Evolutionary conservation across 2,113 vertebrate species (phyloP).

Genomic region (Tyrannus savana): DNA sequence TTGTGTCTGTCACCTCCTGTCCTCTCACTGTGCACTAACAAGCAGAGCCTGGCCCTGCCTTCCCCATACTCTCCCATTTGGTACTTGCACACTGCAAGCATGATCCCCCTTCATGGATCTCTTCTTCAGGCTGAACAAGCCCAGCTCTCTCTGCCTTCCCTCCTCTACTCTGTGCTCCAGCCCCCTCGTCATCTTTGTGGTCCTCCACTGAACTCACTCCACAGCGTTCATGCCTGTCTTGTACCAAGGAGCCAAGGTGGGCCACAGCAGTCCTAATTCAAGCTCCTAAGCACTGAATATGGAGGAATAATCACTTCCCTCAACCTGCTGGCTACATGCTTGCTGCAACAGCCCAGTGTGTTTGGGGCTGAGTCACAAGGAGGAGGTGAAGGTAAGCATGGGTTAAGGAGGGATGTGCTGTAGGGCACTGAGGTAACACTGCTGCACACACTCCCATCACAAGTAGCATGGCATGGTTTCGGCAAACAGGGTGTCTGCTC

Average conservation of each 20-base stretch:
- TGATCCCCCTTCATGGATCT: accelerated
- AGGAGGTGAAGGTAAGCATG: not conserved
- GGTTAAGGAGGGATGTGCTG: not conserved
- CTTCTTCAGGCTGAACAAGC: accelerated
- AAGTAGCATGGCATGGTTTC: not conserved
- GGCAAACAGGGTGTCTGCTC: constrained; percentile 8
- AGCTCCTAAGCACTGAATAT: not conserved
- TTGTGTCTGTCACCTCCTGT: not conserved
- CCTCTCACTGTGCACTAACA: not conserved
- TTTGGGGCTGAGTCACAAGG: not conserved
- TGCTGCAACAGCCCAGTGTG: not conserved
- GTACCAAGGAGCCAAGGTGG: not conserved
- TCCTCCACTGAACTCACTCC: accelerated
- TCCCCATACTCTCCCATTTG: not conserved
- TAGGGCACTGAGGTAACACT: not conserved
- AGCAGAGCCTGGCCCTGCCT: not conserved
- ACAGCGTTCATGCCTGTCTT: not conserved
- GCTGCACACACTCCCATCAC: not conserved
- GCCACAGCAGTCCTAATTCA: not conserved
- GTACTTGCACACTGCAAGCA: not conserved
- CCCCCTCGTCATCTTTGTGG: not conserved
- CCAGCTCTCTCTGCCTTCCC: not conserved
- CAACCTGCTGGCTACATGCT: not conserved
- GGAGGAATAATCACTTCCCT: not conserved
- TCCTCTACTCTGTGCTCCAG: not conserved